Percentiles rank a stretch among this genome's conserved stretches.
Conservation (phyloP, 2,113 vertebrate genomes). For the Lasiurus cinereus region DNA sequence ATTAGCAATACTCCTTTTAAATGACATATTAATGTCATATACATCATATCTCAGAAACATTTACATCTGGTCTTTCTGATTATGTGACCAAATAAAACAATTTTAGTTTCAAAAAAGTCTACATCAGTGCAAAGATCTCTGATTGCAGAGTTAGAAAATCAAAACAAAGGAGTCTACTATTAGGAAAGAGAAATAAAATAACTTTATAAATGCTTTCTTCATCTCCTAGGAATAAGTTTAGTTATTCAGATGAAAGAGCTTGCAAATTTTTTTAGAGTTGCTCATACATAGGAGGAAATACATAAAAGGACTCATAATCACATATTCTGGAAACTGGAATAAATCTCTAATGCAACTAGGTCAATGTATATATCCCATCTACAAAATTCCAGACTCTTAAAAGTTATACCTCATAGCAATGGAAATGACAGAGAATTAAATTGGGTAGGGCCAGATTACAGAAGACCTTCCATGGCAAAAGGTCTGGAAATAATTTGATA, state of each 20-base stretch:
- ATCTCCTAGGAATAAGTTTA: slow-evolving; percentile 42
- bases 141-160: slow-evolving; percentile 33
- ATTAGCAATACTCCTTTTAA: not conserved
- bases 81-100: not conserved
- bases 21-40: not conserved
- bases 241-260: not conserved
- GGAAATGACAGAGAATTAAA: slow-evolving; percentile 10
- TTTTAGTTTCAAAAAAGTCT: slow-evolving; percentile 42
- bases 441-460: not conserved
- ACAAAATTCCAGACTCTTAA: not conserved
- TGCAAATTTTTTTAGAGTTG: slow-evolving; percentile 16
- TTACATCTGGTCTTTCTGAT: slow-evolving; percentile 38
- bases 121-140: slow-evolving; percentile 31
- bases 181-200: not conserved
- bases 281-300: slow-evolving; percentile 7
- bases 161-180: slow-evolving; percentile 35
- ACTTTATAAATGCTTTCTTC: not conserved
- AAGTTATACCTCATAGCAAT: not conserved
- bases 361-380: not conserved
- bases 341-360: not conserved
- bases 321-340: not conserved
- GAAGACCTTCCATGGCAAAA: not conserved
- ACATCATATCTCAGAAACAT: not conserved
- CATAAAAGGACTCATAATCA: not conserved
- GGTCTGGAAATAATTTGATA: not conserved